Conservation (phyloP, 2,888 invertebrate species). For the Ganaspis brasiliensis region DNA sequence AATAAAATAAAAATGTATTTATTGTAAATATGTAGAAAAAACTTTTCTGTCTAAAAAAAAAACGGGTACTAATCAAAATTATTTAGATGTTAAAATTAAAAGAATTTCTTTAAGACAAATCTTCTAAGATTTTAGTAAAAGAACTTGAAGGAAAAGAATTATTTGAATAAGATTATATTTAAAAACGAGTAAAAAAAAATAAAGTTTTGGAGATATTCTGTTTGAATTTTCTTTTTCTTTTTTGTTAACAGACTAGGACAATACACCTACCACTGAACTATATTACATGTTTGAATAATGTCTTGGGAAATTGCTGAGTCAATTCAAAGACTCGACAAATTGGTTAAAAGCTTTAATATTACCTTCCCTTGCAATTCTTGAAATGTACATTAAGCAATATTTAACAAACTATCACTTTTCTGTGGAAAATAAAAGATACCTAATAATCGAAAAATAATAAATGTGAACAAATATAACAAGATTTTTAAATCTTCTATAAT, state of each 20-base stretch:
- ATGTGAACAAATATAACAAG: too few species aligned
- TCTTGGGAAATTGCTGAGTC: conserved; percentile 57
- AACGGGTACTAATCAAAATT: too few species aligned
- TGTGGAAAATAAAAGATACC: not conserved
- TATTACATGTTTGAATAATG: conserved; percentile 47
- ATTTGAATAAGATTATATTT: too few species aligned
- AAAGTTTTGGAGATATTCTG: not conserved
- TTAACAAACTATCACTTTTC: not conserved
- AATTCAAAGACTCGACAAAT: conserved; percentile 48
- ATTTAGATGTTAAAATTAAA: too few species aligned
- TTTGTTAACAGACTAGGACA: not conserved
- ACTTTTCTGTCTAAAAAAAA: too few species aligned
- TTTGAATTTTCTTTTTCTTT: not conserved
- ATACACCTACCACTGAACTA: not conserved
- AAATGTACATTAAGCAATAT: not conserved
- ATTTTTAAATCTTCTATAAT: too few species aligned
- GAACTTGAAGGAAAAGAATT: not conserved
- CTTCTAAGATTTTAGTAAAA: too few species aligned
- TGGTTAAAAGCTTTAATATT: conserved; percentile 51
- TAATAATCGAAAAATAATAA: too few species aligned
- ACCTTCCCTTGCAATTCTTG: conserved; percentile 50
- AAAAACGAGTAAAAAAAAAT: too few species aligned
- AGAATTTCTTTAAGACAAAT: too few species aligned
- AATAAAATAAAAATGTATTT: not conserved
- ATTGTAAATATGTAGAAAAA: too few species aligned